A percentile compares a stretch with the other conserved stretches of the same genome.
phyloP scores from a whole-genome alignment of 2,113 vertebrate species.

The Labeo rohita region DNA sequence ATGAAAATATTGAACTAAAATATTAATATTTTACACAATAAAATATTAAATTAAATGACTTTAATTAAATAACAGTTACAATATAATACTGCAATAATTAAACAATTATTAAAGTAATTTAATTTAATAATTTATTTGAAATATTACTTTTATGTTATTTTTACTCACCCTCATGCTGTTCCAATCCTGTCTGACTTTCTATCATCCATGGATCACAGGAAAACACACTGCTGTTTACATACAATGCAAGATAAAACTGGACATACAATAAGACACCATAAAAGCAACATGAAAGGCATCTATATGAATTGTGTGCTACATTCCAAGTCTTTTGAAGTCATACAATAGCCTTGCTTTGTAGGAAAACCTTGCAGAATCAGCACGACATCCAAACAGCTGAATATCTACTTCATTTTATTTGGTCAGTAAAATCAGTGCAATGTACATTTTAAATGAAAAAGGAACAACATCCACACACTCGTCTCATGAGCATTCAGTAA shows the following conservation, averaged over 20 bases:
- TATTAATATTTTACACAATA: too few relatives aligned
- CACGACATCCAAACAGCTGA: background rate
- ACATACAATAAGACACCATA: background rate
- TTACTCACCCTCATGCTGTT: background rate
- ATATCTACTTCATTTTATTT: slow-evolving; percentile 17
- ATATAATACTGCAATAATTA: background rate
- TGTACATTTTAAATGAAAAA: background rate
- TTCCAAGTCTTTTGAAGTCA: background rate
- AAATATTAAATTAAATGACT: too few relatives aligned
- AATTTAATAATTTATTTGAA: background rate
- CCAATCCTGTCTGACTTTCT: background rate
- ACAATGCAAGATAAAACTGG: background rate
- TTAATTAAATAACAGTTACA: background rate
- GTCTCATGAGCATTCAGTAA: background rate
- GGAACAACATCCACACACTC: background rate
- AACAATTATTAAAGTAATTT: background rate
- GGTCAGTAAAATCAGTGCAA: background rate
- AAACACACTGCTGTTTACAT: background rate
- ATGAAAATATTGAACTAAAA: too few relatives aligned
- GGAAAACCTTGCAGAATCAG: background rate
- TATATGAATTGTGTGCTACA: background rate
- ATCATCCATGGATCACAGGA: background rate
- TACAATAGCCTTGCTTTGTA: background rate
- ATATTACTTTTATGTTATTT: background rate
- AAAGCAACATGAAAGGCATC: background rate